Percentiles rank a stretch among this genome's conserved stretches.
phyloP scores from a whole-genome alignment of 2,888 invertebrate species.

The Himalopsyche japonica region DNA sequence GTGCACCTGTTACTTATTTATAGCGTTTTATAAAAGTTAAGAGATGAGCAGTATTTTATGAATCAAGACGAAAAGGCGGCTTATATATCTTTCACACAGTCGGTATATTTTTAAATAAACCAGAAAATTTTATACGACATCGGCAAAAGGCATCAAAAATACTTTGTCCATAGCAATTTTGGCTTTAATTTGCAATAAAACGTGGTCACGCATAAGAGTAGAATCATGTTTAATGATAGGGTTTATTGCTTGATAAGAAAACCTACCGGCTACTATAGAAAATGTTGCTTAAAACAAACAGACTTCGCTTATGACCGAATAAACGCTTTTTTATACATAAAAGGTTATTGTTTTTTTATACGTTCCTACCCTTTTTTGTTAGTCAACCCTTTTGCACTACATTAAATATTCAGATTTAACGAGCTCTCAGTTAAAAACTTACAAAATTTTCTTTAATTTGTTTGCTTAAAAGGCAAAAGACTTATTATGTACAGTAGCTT shows the following conservation, averaged over 20 bases:
- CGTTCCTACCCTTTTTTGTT: not conserved
- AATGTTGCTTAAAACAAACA: not conserved
- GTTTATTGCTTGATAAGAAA: conserved; percentile 1
- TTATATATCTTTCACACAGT: not conserved
- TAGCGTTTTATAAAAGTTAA: too few relatives aligned
- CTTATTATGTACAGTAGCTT: not conserved
- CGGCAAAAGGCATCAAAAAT: not conserved
- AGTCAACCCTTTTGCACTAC: not conserved
- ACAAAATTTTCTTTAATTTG: not conserved
- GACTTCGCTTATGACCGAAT: not conserved
- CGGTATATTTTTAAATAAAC: not conserved
- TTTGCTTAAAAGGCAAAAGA: not conserved
- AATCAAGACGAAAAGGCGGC: not conserved
- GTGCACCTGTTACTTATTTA: too few relatives aligned
- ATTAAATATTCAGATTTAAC: not conserved
- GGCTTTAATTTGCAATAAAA: not conserved
- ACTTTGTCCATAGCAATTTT: not conserved
- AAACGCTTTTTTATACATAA: not conserved
- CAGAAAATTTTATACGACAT: not conserved
- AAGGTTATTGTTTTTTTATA: not conserved
- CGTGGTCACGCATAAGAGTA: not conserved
- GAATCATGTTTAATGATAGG: not conserved
- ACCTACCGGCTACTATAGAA: not conserved
- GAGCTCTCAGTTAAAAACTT: not conserved
- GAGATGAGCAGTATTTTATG: not conserved